Percentiles rank a stretch among this genome's conserved stretches.
These are phyloP conservation scores for Loripinus fragilis DNA, from an alignment of 2,888 invertebrate genomes.

Conservation along the genomic window DNA sequence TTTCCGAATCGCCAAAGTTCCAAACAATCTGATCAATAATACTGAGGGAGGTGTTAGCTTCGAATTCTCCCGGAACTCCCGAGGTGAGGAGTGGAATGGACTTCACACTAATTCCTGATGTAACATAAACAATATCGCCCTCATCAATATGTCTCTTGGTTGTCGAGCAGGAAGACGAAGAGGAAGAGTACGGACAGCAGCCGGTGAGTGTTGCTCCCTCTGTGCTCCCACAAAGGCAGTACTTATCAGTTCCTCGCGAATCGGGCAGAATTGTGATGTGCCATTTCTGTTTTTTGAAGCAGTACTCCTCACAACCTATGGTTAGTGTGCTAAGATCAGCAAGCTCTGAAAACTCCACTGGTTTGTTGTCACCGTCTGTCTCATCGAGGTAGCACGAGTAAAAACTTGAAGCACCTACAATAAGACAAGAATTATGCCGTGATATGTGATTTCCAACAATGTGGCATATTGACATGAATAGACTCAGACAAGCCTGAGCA, in stretches of 20 bases:
- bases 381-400: constrained; percentile 43
- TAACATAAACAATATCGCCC: constrained; percentile 11
- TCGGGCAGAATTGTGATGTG: background rate
- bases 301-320: constrained; percentile 34
- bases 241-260: background rate
- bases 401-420: constrained; percentile 36
- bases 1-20: constrained; percentile 55
- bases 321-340: background rate
- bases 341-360: constrained; percentile 31
- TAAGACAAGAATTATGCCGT: too few relatives aligned
- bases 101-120: constrained; percentile 30
- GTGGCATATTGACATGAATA: too few relatives aligned
- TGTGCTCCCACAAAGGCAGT: constrained; percentile 46
- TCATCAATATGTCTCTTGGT: constrained; percentile 10
- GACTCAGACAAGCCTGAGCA: too few relatives aligned
- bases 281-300: constrained; percentile 33
- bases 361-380: constrained; percentile 17
- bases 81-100: constrained; percentile 23
- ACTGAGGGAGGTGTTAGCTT: constrained; percentile 23
- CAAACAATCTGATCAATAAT: constrained; percentile 44
- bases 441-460: too few relatives aligned
- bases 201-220: background rate
- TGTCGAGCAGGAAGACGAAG: background rate
- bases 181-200: constrained; percentile 43
- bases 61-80: constrained; percentile 25